Evolutionary conservation across 2,797 vertebrate genomes (phyloP).

Genomic region (Limosa lapponica): DNA sequence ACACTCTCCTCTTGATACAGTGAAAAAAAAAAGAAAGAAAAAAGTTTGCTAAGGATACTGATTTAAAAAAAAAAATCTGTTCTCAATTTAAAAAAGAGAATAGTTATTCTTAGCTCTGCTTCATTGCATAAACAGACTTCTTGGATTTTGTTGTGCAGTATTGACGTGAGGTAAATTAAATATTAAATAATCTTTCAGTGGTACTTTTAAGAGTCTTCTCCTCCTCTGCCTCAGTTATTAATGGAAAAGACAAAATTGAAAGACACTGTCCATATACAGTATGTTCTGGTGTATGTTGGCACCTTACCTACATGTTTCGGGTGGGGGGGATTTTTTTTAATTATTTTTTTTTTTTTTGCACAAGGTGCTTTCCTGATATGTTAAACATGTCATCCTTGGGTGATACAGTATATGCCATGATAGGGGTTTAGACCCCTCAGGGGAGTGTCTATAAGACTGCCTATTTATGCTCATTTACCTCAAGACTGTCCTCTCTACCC

Average conservation of each 20-base stretch:
- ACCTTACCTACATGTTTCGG: constrained; percentile 86
- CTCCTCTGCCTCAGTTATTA: constrained; percentile 92
- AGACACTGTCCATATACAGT: constrained; percentile 80
- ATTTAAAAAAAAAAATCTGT: constrained; percentile 79
- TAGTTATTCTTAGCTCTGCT: constrained; percentile 90
- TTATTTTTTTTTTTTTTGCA: constrained; percentile 80
- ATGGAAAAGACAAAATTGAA: constrained; percentile 86
- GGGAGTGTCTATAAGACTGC: constrained; percentile 89
- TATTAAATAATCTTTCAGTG: constrained; percentile 92
- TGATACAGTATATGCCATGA: constrained; percentile 88
- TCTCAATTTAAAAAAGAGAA: constrained; percentile 77
- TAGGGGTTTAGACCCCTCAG: constrained; percentile 79
- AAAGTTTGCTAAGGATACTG: constrained; percentile 93
- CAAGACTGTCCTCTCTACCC: constrained; percentile 98
- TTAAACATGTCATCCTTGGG: constrained; percentile 90
- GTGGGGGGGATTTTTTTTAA: constrained; percentile 15
- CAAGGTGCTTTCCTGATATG: constrained; percentile 92
- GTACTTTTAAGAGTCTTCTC: constrained; percentile 90
- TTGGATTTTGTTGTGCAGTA: constrained; percentile 99
- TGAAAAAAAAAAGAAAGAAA: constrained; percentile 78
- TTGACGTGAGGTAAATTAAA: constrained; percentile 98
- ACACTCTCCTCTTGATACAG: constrained; percentile 94
- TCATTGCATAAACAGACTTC: constrained; percentile 95
- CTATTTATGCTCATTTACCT: constrained; percentile 99
- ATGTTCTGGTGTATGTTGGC: constrained; percentile 85